Conservation (phyloP, 2,113 vertebrate genomes). For the Apaloderma vittatum region DNA sequence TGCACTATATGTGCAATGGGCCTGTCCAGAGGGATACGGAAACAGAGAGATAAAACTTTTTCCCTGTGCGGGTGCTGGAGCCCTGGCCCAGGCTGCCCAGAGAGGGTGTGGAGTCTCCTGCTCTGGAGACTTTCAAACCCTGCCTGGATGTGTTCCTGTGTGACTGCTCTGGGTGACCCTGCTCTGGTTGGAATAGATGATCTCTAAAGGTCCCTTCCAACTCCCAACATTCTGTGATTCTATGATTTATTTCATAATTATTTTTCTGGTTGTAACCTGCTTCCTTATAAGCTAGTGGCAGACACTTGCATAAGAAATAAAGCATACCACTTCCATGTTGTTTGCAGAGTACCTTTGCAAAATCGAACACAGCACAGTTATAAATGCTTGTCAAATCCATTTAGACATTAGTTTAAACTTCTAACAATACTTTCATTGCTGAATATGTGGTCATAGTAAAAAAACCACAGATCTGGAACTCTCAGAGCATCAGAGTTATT, state of each 20-base stretch:
- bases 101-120: too few species aligned
- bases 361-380: not conserved
- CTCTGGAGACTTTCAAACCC: too few species aligned
- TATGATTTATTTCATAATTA: not conserved
- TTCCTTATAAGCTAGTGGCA: not conserved
- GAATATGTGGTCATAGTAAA: not conserved
- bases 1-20: not conserved
- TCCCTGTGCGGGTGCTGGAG: too few species aligned
- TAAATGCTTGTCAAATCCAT: not conserved
- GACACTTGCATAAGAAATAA: not conserved
- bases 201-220: too few species aligned
- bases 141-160: too few species aligned
- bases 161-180: too few species aligned
- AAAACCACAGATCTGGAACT: accelerated
- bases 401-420: not conserved
- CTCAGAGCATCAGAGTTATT: not conserved
- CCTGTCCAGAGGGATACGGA: not conserved
- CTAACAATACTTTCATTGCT: not conserved
- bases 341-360: not conserved
- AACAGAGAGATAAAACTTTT: not conserved
- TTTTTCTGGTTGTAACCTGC: not conserved
- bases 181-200: too few species aligned
- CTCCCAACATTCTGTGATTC: too few species aligned
- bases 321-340: not conserved
- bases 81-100: too few species aligned